Evolutionary conservation across 2,888 invertebrate species (phyloP), one percentile per base, ranked within the genome.

Genomic region (Nysson spinosus): DNA sequence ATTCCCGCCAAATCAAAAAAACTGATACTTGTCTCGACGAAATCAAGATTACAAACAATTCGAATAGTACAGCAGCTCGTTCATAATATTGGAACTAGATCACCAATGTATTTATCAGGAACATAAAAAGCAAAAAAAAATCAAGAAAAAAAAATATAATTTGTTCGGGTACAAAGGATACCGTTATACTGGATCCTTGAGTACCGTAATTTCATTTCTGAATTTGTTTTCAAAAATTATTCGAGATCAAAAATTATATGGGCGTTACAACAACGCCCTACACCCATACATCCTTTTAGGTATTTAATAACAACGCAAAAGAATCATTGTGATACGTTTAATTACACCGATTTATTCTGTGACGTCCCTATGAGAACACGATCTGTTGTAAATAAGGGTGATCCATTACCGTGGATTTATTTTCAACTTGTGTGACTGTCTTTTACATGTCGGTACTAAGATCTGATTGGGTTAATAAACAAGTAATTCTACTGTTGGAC

Each of bases 21-120:
- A 30, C 12, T 4, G 16, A 20, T 7, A 34, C 44, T 37, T 37
- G 43, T 16, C 40, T 54, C 20, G 7, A 28, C 28, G n/a, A 28
- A 43, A 30, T 28, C 11, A 54, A 35, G 32, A 28, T 20, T 34
- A n/a, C 11, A 34, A 64, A 34, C 12, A 37, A 17, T 26, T 52
- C 39, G 12, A 44, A 50, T 20, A 39, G 19, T 47, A 47, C 24
- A n/a, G 74, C 74, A 76, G 77, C 67, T 66, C 66, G 69, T 57
- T 47, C 34, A 24, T 30, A 6, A 35, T 46, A 58, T 73, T 60
- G 74, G 64, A 62, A 64, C 32, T 62, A 66, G 47, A 73, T 62
- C 64, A 62, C 58, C 74, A 56, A 58, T 73, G 37, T 47, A 39
- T 44, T n/a, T 32, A 22, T 40, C 22, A 47, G 35, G 20, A 47